Conservation (phyloP, 1,140 invertebrate genomes). For the Drosophila persimilis region DNA sequence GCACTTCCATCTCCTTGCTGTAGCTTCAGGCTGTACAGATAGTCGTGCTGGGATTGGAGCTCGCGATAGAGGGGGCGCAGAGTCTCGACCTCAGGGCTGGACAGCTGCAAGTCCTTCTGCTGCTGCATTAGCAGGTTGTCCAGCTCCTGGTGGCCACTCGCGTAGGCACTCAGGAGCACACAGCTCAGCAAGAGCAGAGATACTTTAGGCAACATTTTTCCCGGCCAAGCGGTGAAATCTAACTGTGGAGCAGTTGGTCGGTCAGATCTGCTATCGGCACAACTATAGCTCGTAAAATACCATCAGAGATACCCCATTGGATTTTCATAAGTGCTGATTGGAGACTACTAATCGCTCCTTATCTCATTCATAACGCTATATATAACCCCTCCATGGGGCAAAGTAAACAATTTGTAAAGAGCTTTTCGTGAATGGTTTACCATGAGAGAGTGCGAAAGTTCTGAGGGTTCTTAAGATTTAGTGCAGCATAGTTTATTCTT, state of each 20-base stretch:
- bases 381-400: constrained; percentile 35
- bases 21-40: constrained; percentile 39
- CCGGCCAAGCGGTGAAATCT: constrained; percentile 14
- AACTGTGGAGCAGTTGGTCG: constrained; percentile 36
- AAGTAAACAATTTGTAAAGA: constrained; percentile 14
- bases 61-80: constrained; percentile 63
- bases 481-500: constrained; percentile 6
- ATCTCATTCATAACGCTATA: constrained; percentile 39
- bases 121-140: constrained; percentile 46
- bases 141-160: constrained; percentile 48
- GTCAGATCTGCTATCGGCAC: constrained; percentile 21
- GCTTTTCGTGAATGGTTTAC: constrained; percentile 31
- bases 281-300: constrained; percentile 30
- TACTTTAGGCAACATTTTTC: constrained; percentile 33
- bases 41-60: constrained; percentile 67
- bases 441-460: background rate
- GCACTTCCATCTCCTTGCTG: constrained; percentile 56
- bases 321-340: constrained; percentile 61
- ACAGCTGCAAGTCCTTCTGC: constrained; percentile 50
- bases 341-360: constrained; percentile 50
- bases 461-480: no score
- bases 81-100: constrained; percentile 49
- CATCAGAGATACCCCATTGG: constrained; percentile 56
- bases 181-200: constrained; percentile 32
- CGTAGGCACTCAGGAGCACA: constrained; percentile 14